Evolutionary conservation across 2,888 invertebrate genomes (phyloP), one percentile per base, ranked within the genome.

Genomic region (Trissolcus brochymenae): DNA sequence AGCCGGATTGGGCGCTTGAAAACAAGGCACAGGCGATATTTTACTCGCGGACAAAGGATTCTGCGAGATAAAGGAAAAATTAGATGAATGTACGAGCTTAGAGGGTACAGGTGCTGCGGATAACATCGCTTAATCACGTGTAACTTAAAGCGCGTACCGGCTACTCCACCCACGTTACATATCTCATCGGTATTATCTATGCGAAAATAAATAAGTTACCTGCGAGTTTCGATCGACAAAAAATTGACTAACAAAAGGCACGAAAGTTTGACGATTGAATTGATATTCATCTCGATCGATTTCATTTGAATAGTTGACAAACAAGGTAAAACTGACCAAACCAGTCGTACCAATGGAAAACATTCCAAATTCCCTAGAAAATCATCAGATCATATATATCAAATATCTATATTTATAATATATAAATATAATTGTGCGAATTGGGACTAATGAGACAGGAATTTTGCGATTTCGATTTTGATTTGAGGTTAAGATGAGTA

Each of bases 81-180:
- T 65, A 73, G 81, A 80, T 81, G 77, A 78, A 84, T 82, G 82
- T 83, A 85, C 82, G 84, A 82, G 84, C 83, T 81, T 80, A 79
- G 81, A 80, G 83, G 76, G 82, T 83, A 86, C 86, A 86, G 84
- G 84, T 85, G 85, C 84, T 82, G 79, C 80, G 84, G 86, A 86
- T 87, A 87, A 82, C 86, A 87, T 87, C 87, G 85, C 85, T 86
- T 87, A 86, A 87, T 87, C 87, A 87, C 86, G 84, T 84, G 84
- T 85, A 84, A 87, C 84, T 84, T 83, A 83, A 79, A 25, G 25
- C 25, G 84, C 82, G 84, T 82, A 82, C 25, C 53, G 40, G 73
- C 78, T 81, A 83, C 80, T 81, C 85, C 87, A 85, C 87, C 87
- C 87, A 87, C 86, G 83, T 86, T 81, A 80, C 80, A 77, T 86